Base-by-base conservation (phyloP, 37 sponge, comb jelly and placozoan species). In the Cliona cf. orientalis region DNA sequence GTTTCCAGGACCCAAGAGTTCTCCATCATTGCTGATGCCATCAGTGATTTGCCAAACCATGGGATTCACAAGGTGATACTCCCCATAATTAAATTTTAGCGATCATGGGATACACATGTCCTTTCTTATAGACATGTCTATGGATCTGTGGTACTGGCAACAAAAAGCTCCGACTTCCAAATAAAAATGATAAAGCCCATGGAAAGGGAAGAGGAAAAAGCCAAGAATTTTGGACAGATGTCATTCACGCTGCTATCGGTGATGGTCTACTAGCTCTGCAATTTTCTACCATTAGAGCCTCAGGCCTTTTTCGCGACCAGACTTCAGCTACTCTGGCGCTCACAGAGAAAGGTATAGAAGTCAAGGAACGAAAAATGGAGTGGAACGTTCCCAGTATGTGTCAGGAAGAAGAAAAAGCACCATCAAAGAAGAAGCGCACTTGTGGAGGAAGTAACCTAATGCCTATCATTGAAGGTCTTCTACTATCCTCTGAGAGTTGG, bases 1-100 rank as follows among this genome's bases (percentile, higher is more conserved):
- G n/a, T 63, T 7, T 63, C 65, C 12, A 63, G 65, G 32, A 21
- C 32, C 25, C 65, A 63, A 29, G 65, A 63, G 25, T 63, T 63
- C 32, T 26, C 31, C 32, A 63, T 63, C 9, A 21, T 63, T 63
- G 31, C 25, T 63, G 65, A 63, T 63, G 65, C 65, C 22, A 9
- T 63, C 7, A 26, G 65, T 63, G 65, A 63, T 63, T 21, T 63
- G n/a, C 65, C 65, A 63, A 63, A 63, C 25, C 65, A 63, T 63
- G 65, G 65, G n/a, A 63, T 63, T 63, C 7, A 9, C 12, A 63
- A 63, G 65, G 65, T 63, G 22, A n/a, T n/a, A 26, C 7, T 29
- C 9, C 14, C 14, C 14, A 19, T 14, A 49, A 14, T 23, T 7
- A 23, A 7, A 63, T 23, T 63, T n/a, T 23, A n/a, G 22, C n/a